Evolutionary conservation across 64 coral and sea anemone species (phyloP), one percentile per base, ranked within the genome.

Genomic region (Stylophora pistillata): DNA sequence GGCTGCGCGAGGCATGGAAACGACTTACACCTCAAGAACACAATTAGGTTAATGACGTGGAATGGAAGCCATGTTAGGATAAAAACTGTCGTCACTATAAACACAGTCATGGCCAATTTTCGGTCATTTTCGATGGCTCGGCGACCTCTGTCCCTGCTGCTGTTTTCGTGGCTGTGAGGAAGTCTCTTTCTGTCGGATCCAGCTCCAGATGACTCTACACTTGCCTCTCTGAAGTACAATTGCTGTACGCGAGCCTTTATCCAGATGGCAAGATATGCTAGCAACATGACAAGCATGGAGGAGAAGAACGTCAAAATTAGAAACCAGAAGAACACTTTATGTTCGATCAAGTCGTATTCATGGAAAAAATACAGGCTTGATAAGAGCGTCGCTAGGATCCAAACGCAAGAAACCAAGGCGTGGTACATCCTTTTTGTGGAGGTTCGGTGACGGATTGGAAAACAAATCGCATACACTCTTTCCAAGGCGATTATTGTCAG

Each of bases 311-410:
- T 93, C 2, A 83, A 75, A 9, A 92, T 65, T 56, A 92, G 82
- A 56, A 92, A 93, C 69, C 93, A 97, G 65, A 97, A 93, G 77
- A 97, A 97, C 25, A 97, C 64, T 34, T 97, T 68, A 25, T 93
- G 89, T 53, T 65, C 65, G 1, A 88, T 87, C 25, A 97, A 74
- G n/a, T 90, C 69, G 56, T 93, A 71, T 81, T 28, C 65, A 66
- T 97, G 69, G 11, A 93, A 90, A 55, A 93, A 97, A 57, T 90
- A 97, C 23, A 97, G 86, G 74, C 91, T 78, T 37, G 95, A 82
- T 29, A 97, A 72, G 32, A 93, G 52, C 4, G 71, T 82, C 12
- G 95, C 87, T 15, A 93, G 37, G 32, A 97, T 31, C 95, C 95
- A 93, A 23, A 93, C 73, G 0, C 63, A 78, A 55, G 74, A 81